phyloP scores from a whole-genome alignment of 2,888 invertebrate species.

The Merodon equestris region DNA sequence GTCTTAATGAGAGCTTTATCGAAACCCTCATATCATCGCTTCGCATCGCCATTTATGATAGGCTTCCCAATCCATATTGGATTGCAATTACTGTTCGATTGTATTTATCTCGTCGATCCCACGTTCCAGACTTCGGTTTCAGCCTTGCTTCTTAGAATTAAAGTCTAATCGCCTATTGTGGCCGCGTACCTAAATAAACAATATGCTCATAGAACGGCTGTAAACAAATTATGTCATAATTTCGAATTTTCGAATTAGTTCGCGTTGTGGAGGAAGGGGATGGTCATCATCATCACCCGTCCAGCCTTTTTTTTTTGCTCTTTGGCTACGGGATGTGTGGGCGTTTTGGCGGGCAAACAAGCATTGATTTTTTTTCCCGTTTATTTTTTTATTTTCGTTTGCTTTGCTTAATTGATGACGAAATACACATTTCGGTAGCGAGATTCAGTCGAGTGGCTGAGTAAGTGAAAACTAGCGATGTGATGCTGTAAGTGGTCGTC shows the following conservation, averaged over 20 bases:
- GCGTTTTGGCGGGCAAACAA: slow-evolving; percentile 59
- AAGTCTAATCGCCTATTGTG: too few relatives aligned
- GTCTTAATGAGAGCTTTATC: too few relatives aligned
- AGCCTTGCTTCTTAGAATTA: too few relatives aligned
- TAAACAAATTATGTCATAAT: slow-evolving; percentile 65
- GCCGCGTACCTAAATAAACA: slow-evolving; percentile 26
- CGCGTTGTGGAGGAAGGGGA: neutral
- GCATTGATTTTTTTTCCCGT: neutral
- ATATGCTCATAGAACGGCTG: slow-evolving; percentile 21
- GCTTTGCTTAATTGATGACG: slow-evolving; percentile 45
- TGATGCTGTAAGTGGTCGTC: slow-evolving; percentile 23
- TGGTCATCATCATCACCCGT: neutral
- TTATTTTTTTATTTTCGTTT: slow-evolving; percentile 8
- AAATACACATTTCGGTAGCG: slow-evolving; percentile 44
- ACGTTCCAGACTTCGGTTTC: too few relatives aligned
- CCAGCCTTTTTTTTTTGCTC: too few relatives aligned
- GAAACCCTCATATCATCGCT: too few relatives aligned
- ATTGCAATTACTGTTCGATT: too few relatives aligned
- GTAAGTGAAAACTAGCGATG: slow-evolving; percentile 6
- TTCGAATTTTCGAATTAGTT: slow-evolving; percentile 11
- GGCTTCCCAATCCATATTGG: too few relatives aligned
- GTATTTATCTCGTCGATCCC: too few relatives aligned
- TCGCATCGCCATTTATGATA: too few relatives aligned
- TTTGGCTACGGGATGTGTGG: slow-evolving; percentile 25
- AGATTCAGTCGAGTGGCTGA: neutral